Evolutionary conservation across 2,113 vertebrate species (phyloP), one percentile per base, ranked within the genome.

Genomic region (Colistium nudipinnis): DNA sequence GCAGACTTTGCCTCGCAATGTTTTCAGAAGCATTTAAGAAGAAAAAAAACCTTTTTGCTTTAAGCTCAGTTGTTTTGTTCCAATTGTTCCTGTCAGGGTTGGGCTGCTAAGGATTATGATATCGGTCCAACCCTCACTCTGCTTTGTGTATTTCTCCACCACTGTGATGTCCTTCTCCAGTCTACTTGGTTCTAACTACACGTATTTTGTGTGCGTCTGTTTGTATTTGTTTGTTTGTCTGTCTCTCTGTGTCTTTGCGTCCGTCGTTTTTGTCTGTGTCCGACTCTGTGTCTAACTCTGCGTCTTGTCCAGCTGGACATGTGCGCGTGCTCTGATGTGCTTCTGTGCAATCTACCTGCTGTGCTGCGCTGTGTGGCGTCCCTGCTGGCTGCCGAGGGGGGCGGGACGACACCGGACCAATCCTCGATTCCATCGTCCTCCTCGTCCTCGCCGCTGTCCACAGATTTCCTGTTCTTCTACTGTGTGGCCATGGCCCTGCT

Each of bases 381-480:
- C 22, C 87, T 94, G 90, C 78, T 87, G 91, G 67, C 84, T 47
- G 62, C 44, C 44, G 80, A 80, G 75, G 84, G 16, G 47, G 76
- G 81, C 70, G 81, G 68, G 54, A 28, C 13, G 0, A 86, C 16
- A 47, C 81, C 76, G 74, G 85, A 80, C 19, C 24, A 0, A 36
- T 10, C 48, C 52, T 53, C 67, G 19, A 62, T 73, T 19, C 22
- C 62, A 3, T 60, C 63, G 41, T 76, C 85, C 1, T 84, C 43
- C 66, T 74, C 55, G 62, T 87, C 86, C 81, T 92, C 79, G 63
- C 89, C 43, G 88, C 89, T 94, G 83, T 91, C 94, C 57, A 87
- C 86, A 20, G 94, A 93, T 91, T 96, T 96, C 93, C 81, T 94
- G 85, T 57, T 95, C 88, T 96, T 96, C 93, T 95, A 96, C 90